These are phyloP conservation scores for Cydia fagiglandana DNA, from an alignment of 1,140 invertebrate genomes.

Conservation along the genomic window DNA sequence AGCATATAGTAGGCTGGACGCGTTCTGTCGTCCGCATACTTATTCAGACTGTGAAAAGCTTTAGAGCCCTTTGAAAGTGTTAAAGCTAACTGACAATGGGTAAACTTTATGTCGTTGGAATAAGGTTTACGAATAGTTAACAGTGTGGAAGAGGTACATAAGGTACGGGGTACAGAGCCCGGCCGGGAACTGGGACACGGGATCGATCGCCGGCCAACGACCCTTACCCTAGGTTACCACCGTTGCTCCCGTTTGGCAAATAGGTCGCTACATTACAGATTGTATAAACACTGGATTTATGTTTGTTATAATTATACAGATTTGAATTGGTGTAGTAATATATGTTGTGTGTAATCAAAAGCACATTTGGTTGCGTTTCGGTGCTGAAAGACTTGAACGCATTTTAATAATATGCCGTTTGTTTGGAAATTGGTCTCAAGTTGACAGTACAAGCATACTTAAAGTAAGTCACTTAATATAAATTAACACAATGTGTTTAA, in stretches of 20 bases:
- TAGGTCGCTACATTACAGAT: background rate
- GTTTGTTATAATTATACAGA: background rate
- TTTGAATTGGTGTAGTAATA: background rate
- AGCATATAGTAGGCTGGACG: too few relatives aligned
- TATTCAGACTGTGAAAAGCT: background rate
- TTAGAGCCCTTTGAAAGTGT: background rate
- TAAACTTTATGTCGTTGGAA: background rate
- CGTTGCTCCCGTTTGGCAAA: constrained; percentile 16
- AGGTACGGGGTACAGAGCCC: constrained; percentile 21
- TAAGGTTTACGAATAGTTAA: background rate
- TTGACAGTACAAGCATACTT: too few relatives aligned
- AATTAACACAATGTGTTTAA: too few relatives aligned
- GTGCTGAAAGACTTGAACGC: background rate
- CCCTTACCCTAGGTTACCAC: constrained; percentile 5
- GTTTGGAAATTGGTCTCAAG: too few relatives aligned
- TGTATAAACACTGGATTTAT: background rate
- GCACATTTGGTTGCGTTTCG: background rate
- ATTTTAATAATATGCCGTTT: too few relatives aligned
- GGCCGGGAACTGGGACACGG: constrained; percentile 43
- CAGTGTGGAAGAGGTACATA: background rate
- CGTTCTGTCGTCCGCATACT: background rate
- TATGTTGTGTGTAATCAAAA: background rate
- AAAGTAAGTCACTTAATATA: too few relatives aligned
- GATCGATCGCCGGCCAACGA: constrained; percentile 42
- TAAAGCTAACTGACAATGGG: background rate